Percentiles rank a stretch among this genome's conserved stretches.
These are phyloP conservation scores for Litocranius walleri DNA, from an alignment of 2,113 vertebrate species.

Conservation along the genomic window DNA sequence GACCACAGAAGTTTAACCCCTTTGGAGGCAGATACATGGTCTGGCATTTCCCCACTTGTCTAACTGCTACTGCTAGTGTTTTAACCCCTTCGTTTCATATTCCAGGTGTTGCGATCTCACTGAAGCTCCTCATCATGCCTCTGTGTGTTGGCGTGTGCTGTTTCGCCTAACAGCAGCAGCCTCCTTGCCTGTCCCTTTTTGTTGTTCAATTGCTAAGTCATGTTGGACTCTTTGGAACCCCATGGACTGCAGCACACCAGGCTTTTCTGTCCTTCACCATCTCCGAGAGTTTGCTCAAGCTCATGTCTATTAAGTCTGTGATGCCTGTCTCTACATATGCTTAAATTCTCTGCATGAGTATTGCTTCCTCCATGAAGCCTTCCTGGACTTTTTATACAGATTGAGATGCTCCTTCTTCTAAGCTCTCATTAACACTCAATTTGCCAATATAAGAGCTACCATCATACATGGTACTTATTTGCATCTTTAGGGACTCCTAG, in stretches of 20 bases:
- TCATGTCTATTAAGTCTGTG: background rate
- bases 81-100: background rate
- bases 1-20: background rate
- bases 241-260: background rate
- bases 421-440: background rate
- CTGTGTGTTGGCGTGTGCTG: background rate
- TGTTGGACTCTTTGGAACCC: background rate
- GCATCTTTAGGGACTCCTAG: background rate
- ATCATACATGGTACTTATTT: background rate
- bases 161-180: background rate
- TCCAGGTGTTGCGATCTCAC: background rate
- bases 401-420: background rate
- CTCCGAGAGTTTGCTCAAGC: background rate
- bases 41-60: background rate
- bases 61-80: background rate
- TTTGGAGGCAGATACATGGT: background rate
- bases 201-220: background rate
- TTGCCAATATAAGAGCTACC: background rate
- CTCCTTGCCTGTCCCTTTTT: background rate
- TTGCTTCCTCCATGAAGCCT: background rate
- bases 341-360: background rate
- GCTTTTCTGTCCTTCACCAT: background rate
- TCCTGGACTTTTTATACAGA: background rate
- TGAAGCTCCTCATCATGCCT: background rate
- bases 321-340: background rate